Evolutionary conservation across 2,797 vertebrate species (phyloP).

Genomic region (Cheirogaleus major): DNA sequence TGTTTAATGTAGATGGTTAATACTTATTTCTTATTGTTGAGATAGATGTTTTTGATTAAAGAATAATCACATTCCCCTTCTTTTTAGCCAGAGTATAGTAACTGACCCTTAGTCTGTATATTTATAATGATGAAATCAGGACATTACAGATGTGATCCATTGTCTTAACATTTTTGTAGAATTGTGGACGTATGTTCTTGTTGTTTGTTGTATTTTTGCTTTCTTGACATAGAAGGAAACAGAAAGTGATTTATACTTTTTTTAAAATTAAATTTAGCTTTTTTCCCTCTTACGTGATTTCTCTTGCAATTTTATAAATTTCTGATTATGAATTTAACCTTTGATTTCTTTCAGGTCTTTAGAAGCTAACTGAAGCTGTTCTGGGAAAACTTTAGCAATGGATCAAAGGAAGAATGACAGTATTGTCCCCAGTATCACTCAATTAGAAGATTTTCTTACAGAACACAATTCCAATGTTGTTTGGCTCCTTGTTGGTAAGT

Average conservation of each 20-base stretch:
- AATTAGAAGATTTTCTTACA: conserved; percentile 94
- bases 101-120: neutral
- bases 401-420: conserved; percentile 94
- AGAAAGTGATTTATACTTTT: neutral
- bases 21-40: neutral
- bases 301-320: conserved; percentile 24
- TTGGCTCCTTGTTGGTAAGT: conserved; percentile 98
- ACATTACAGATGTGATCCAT: neutral
- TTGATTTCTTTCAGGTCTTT: conserved; percentile 69
- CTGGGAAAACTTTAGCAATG: conserved; percentile 87
- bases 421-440: conserved; percentile 92
- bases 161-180: conserved; percentile 38
- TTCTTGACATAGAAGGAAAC: neutral
- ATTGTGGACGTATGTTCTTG: neutral
- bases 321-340: conserved; percentile 37
- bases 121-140: neutral
- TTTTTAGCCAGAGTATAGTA: neutral
- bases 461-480: conserved; percentile 97
- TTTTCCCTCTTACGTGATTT: neutral
- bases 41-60: neutral
- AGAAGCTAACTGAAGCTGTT: conserved; percentile 49
- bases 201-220: neutral
- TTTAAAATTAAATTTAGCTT: conserved; percentile 6
- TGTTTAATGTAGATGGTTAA: neutral
- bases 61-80: neutral